phyloP scores from a whole-genome alignment of 2,888 invertebrate genomes.

The Megamerina dolium region DNA sequence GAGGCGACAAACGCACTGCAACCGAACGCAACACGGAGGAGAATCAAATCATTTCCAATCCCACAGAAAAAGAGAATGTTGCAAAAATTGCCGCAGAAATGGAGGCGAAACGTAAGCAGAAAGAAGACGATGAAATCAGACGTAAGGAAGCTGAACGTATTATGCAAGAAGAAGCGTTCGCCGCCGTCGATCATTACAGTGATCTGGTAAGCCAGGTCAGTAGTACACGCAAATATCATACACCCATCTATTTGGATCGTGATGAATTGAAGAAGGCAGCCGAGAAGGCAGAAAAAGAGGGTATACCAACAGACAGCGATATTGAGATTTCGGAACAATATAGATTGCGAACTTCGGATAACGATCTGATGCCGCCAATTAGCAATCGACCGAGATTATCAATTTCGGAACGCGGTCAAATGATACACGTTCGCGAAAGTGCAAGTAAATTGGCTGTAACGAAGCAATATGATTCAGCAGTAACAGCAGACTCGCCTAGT shows the following conservation, averaged over 20 bases:
- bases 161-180: conserved; percentile 59
- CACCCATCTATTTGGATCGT: conserved; percentile 57
- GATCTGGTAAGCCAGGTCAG: conserved; percentile 71
- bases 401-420: conserved; percentile 42
- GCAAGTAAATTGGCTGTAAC: conserved; percentile 35
- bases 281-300: conserved; percentile 50
- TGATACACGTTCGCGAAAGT: conserved; percentile 38
- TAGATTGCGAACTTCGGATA: conserved; percentile 37
- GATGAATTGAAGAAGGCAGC: conserved; percentile 59
- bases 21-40: conserved; percentile 42
- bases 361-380: conserved; percentile 26
- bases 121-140: conserved; percentile 38
- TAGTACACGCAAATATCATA: conserved; percentile 46
- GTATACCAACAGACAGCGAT: conserved; percentile 22
- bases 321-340: conserved; percentile 18
- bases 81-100: conserved; percentile 40
- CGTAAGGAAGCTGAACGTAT: conserved; percentile 37
- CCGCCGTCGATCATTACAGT: conserved; percentile 72
- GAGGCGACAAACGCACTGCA: conserved; percentile 36
- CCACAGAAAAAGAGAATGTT: conserved; percentile 25
- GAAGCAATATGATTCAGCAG: conserved; percentile 8
- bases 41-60: conserved; percentile 33
- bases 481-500: conserved; percentile 22
- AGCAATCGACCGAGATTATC: conserved; percentile 40
- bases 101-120: conserved; percentile 41